Conservation (phyloP, 2,797 vertebrate genomes). For the Loriculus beryllinus region DNA sequence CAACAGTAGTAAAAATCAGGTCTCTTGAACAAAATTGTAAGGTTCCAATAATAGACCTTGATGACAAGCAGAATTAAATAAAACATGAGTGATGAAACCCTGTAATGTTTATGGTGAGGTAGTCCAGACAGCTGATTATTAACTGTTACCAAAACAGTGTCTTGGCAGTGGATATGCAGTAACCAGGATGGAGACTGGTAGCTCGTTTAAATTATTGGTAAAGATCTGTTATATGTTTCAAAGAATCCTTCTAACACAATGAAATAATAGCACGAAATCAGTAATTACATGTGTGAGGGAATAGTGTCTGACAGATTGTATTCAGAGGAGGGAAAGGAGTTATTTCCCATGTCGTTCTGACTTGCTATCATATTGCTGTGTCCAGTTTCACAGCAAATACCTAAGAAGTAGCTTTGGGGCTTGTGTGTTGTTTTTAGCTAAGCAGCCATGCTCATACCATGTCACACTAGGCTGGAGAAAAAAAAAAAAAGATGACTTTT, state of each 20-base stretch:
- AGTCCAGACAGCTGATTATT: constrained; percentile 79
- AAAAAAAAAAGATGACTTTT: neutral
- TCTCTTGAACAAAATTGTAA: constrained; percentile 68
- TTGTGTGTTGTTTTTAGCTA: neutral
- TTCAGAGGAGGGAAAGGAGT: neutral
- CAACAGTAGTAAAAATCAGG: constrained; percentile 71
- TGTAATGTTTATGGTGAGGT: constrained; percentile 76
- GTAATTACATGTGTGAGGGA: neutral
- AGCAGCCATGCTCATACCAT: neutral
- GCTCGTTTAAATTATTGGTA: constrained; percentile 58
- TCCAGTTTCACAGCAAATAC: constrained; percentile 43
- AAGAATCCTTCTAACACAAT: constrained; percentile 13
- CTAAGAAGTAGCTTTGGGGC: neutral
- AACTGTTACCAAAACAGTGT: constrained; percentile 78
- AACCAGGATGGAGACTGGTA: constrained; percentile 62
- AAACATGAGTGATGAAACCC: constrained; percentile 78
- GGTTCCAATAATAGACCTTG: constrained; percentile 75
- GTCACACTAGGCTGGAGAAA: neutral
- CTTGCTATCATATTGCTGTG: neutral
- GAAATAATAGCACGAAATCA: constrained; percentile 18
- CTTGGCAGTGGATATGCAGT: constrained; percentile 68
- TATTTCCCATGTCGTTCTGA: constrained; percentile 31
- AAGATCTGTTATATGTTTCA: constrained; percentile 28
- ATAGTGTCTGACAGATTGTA: neutral
- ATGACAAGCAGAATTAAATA: constrained; percentile 83